Evolutionary conservation across 1,140 invertebrate genomes (phyloP).

Genomic region (Steinernema khuongi): DNA sequence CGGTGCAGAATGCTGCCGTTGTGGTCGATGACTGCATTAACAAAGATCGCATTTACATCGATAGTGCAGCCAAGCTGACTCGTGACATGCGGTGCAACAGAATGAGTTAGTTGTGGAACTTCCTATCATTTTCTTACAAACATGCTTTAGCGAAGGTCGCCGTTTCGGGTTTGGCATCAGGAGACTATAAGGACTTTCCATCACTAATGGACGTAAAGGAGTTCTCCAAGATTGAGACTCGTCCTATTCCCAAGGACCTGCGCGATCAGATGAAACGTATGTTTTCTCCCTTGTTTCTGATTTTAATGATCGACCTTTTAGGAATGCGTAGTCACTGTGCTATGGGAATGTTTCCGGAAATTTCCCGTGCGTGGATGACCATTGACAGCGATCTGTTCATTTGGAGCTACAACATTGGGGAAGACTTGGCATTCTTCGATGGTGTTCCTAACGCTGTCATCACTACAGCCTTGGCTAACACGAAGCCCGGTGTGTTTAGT

Average conservation of each 20-base stretch:
- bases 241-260: conserved; percentile 46
- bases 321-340: conserved; percentile 87
- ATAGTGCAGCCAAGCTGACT: not conserved
- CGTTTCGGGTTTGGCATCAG: conserved; percentile 34
- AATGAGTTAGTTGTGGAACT: not conserved
- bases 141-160: conserved; percentile 26
- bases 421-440: conserved; percentile 59
- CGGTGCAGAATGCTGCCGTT: not conserved
- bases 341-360: conserved; percentile 92
- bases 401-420: conserved; percentile 84
- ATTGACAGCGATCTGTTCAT: conserved; percentile 96
- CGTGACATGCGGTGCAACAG: not conserved
- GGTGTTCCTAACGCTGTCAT: conserved; percentile 58
- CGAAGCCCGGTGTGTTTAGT: conserved; percentile 53
- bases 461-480: conserved; percentile 51
- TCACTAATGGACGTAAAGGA: conserved; percentile 30
- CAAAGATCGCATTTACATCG: not conserved
- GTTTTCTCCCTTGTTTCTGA: conserved; percentile 20
- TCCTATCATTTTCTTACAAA: not conserved
- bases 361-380: conserved; percentile 88
- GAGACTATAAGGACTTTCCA: conserved; percentile 32
- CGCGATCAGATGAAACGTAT: conserved; percentile 45
- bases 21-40: not conserved
- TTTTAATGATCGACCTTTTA: conserved; percentile 56
- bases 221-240: conserved; percentile 32